These are phyloP conservation scores for Periparus ater DNA, from an alignment of 2,797 vertebrate genomes.

Conservation along the genomic window DNA sequence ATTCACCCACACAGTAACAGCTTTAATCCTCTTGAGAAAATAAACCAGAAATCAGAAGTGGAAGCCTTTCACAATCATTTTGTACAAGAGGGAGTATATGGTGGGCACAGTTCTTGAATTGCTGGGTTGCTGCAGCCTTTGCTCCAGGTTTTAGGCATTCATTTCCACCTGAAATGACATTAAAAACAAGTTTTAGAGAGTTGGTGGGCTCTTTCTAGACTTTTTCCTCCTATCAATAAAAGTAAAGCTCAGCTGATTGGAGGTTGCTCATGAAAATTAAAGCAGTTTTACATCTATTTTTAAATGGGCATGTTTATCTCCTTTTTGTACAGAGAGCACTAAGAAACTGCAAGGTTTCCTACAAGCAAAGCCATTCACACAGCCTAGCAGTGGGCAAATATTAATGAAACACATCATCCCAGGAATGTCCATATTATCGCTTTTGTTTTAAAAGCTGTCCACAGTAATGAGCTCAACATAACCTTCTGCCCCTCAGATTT, in stretches of 20 bases:
- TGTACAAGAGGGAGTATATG: neutral
- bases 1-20: neutral
- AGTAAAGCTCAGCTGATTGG: neutral
- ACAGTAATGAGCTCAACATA: conserved; percentile 56
- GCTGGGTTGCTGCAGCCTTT: neutral
- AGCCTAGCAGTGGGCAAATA: conserved; percentile 1
- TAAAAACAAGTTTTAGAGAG: neutral
- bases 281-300: neutral
- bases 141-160: neutral
- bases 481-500: conserved; percentile 61
- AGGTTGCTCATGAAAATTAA: neutral
- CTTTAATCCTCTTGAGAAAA: neutral
- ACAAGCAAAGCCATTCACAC: neutral
- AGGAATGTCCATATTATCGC: conserved; percentile 55
- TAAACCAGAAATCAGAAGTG: neutral
- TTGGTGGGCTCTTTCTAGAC: neutral
- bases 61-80: neutral
- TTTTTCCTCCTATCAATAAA: neutral
- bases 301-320: neutral
- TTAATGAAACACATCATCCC: conserved; percentile 58
- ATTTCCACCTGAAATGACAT: neutral
- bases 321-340: neutral
- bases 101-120: neutral
- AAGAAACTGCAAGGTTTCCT: neutral
- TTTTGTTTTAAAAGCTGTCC: conserved; percentile 63